Evolutionary conservation across 2,113 vertebrate genomes (phyloP).

Genomic region (Phrynosoma platyrhinos): DNA sequence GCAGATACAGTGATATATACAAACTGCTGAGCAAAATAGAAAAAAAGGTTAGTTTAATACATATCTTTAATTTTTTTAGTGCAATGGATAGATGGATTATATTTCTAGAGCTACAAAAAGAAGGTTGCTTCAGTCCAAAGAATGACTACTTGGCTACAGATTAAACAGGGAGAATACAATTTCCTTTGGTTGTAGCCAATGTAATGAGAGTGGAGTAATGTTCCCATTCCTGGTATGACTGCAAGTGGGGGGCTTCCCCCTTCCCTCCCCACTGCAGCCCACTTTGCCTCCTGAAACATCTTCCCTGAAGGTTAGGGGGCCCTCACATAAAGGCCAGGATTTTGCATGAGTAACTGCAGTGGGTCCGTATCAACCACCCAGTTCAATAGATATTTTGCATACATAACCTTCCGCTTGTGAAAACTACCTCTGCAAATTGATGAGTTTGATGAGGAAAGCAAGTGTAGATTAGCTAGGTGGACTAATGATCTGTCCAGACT

Average conservation of each 20-base stretch:
- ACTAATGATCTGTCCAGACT: too few species aligned
- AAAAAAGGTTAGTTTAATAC: slow-evolving; percentile 43
- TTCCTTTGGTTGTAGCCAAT: slow-evolving; percentile 25
- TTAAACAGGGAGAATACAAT: slow-evolving; percentile 70
- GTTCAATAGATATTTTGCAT: background rate
- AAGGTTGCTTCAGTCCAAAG: slow-evolving; percentile 70
- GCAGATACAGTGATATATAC: slow-evolving; percentile 51
- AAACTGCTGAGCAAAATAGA: slow-evolving; percentile 56
- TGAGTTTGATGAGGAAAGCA: too few species aligned
- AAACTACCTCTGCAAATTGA: background rate
- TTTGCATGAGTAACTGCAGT: too few species aligned
- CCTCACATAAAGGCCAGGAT: background rate
- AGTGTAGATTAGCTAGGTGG: too few species aligned
- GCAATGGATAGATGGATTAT: slow-evolving; percentile 29
- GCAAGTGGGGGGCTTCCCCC: background rate
- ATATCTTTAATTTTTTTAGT: slow-evolving; percentile 51
- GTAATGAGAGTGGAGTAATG: background rate
- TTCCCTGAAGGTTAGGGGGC: background rate
- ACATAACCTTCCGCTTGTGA: background rate
- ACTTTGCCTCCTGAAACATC: background rate
- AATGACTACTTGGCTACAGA: slow-evolving; percentile 72
- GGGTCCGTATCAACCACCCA: too few species aligned
- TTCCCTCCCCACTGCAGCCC: background rate
- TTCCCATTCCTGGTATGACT: background rate
- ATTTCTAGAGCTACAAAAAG: slow-evolving; percentile 64